phyloP scores from a whole-genome alignment of 2,113 vertebrate genomes.

The Hemicordylus capensis region DNA sequence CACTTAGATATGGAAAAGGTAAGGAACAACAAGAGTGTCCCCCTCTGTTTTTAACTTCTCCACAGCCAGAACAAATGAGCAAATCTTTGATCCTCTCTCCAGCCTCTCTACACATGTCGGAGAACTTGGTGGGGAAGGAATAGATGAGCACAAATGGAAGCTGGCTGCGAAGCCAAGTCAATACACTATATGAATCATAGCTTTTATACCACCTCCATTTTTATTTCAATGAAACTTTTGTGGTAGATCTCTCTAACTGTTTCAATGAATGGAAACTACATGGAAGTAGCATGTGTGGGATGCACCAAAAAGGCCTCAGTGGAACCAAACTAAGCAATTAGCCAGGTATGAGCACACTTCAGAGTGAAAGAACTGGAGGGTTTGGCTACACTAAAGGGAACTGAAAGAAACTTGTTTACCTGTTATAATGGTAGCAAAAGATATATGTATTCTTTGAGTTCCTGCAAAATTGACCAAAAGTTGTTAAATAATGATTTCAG shows the following conservation, averaged over 20 bases:
- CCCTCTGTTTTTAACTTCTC: not conserved
- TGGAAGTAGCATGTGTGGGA: not conserved
- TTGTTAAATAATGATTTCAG: not conserved
- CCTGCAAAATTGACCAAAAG: not conserved
- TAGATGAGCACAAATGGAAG: not conserved
- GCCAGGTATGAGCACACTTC: not conserved
- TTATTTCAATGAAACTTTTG: not conserved
- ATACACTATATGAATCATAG: no score
- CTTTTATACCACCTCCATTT: not conserved
- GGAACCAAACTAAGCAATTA: not conserved
- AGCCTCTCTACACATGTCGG: not conserved
- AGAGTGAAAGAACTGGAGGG: not conserved
- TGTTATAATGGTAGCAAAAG: not conserved
- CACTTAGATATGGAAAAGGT: not conserved
- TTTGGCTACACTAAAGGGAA: not conserved
- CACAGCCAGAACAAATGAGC: not conserved
- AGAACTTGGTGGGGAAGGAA: not conserved
- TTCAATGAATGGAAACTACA: not conserved
- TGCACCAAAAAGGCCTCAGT: no score
- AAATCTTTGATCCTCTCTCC: no score
- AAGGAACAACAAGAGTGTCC: no score
- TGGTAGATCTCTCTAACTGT: not conserved
- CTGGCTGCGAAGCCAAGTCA: not conserved
- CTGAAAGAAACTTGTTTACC: not conserved
- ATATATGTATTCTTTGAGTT: conserved; percentile 8